Conservation (phyloP, 2,113 vertebrate genomes). For the Dascyllus trimaculatus region DNA sequence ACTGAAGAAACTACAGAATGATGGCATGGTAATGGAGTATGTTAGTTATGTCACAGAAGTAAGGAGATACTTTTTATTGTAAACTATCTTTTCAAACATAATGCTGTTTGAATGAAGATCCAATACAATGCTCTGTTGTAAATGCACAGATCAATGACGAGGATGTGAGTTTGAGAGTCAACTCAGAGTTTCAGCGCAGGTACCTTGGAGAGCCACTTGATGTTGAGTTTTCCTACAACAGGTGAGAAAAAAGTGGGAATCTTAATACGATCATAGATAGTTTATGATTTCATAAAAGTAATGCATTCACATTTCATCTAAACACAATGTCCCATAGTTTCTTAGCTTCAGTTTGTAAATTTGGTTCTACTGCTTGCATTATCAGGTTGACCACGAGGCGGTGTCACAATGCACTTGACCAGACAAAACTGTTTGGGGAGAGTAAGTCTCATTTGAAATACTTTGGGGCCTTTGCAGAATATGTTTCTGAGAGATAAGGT, state of each 20-base stretch:
- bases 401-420: constrained; percentile 92
- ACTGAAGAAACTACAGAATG: constrained; percentile 86
- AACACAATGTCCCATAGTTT: neutral
- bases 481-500: neutral
- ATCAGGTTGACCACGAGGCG: constrained; percentile 89
- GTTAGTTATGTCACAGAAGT: constrained; percentile 88
- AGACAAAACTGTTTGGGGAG: constrained; percentile 84
- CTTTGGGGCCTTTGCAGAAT: neutral
- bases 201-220: constrained; percentile 93
- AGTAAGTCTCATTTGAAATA: constrained; percentile 78
- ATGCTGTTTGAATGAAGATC: neutral
- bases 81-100: neutral
- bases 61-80: constrained; percentile 1
- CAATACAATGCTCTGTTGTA: neutral
- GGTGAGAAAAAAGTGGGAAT: constrained; percentile 76
- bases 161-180: constrained; percentile 88
- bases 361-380: constrained; percentile 12
- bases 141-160: constrained; percentile 88
- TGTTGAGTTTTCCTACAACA: constrained; percentile 92
- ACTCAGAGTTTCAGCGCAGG: constrained; percentile 86
- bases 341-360: neutral
- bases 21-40: constrained; percentile 84
- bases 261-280: neutral
- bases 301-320: neutral
- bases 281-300: neutral